Conservation (phyloP, 2,888 invertebrate species). For the Drosophila helvetica region DNA sequence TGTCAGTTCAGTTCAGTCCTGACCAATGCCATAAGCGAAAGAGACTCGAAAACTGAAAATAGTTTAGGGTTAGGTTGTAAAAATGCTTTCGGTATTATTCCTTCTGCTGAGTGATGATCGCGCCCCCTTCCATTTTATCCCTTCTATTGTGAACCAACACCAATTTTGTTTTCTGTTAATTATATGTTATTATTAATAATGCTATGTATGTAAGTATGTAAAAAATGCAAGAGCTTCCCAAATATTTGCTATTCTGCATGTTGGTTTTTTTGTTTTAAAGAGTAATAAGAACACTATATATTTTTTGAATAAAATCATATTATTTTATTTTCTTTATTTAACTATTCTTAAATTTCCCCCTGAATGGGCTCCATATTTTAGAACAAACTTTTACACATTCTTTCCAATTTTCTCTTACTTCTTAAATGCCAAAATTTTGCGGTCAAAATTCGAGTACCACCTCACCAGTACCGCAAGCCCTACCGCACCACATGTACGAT, state of each 20-base stretch:
- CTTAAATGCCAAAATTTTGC: no score
- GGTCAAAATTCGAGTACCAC: no score
- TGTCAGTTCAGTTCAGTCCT: not conserved
- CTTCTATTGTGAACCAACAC: not conserved
- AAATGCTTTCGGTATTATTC: conserved; percentile 56
- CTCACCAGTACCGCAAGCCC: no score
- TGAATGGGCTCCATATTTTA: no score
- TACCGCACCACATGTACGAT: no score
- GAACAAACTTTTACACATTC: no score
- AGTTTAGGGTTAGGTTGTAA: conserved; percentile 42
- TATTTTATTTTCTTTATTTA: not conserved
- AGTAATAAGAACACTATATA: not conserved
- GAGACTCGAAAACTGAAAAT: conserved; percentile 34
- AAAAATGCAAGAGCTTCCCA: not conserved
- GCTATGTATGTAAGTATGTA: not conserved
- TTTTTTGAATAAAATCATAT: not conserved
- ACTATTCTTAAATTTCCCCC: no score
- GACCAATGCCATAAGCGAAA: not conserved
- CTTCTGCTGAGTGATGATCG: conserved; percentile 59
- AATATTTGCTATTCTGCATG: not conserved
- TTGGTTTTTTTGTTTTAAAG: conserved; percentile 6
- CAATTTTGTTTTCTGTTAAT: conserved; percentile 8
- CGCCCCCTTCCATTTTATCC: conserved; percentile 64
- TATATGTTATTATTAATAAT: conserved; percentile 13
- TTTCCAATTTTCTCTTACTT: no score